Conservation (phyloP, 2,888 invertebrate species). For the Conistra vaccinii region DNA sequence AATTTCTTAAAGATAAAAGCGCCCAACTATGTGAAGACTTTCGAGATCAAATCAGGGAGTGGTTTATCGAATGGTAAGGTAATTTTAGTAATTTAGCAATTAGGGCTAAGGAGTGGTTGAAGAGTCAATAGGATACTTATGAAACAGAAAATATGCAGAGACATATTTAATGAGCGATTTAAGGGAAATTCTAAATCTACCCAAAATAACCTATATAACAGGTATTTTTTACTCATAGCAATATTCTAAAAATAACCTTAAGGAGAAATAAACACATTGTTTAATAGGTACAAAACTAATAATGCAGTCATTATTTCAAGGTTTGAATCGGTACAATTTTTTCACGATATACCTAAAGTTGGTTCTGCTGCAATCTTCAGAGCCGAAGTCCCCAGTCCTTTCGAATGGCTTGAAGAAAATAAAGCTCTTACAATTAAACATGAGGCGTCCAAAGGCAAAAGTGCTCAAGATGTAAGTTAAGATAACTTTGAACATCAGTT, state of each 20-base stretch:
- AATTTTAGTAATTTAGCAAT: background rate
- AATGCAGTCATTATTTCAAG: slow-evolving; percentile 63
- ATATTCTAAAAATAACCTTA: background rate
- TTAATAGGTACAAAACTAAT: background rate
- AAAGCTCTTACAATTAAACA: slow-evolving; percentile 71
- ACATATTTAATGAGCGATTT: background rate
- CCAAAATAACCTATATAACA: no score
- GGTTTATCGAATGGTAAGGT: slow-evolving; percentile 82
- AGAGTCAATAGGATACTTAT: background rate
- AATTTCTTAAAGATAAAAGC: slow-evolving; percentile 67
- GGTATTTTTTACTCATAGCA: no score
- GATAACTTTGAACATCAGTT: background rate
- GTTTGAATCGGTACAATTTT: slow-evolving; percentile 77
- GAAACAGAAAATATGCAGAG: background rate
- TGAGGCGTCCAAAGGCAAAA: slow-evolving; percentile 76
- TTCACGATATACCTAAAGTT: slow-evolving; percentile 79
- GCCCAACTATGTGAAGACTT: slow-evolving; percentile 73
- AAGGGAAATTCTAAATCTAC: background rate
- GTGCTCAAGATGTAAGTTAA: slow-evolving; percentile 67
- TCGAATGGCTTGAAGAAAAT: slow-evolving; percentile 79
- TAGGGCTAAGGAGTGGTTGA: background rate
- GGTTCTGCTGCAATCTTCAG: slow-evolving; percentile 77
- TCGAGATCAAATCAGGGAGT: slow-evolving; percentile 77
- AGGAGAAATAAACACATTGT: background rate
- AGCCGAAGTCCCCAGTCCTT: slow-evolving; percentile 76